Evolutionary conservation across 2,113 vertebrate genomes (phyloP).

Genomic region (Ptyas mucosa): DNA sequence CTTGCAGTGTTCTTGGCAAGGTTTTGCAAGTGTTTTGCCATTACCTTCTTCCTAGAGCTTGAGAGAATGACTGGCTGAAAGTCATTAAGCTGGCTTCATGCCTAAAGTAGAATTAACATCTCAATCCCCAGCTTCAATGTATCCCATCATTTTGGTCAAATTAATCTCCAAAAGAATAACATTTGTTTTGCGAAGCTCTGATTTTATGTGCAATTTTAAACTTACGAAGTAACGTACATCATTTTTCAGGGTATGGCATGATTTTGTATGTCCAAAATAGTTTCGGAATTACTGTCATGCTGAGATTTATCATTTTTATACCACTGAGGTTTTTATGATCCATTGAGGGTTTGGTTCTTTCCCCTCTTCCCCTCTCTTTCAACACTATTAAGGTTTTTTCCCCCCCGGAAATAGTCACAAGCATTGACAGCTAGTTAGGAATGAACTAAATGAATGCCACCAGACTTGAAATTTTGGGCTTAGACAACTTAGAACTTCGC

Average conservation of each 20-base stretch:
- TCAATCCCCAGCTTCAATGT: not conserved
- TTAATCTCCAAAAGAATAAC: not conserved
- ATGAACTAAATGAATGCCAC: too few relatives aligned
- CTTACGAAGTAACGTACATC: not conserved
- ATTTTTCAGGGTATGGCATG: not conserved
- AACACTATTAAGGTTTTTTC: not conserved
- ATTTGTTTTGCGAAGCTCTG: not conserved
- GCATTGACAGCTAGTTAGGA: not conserved
- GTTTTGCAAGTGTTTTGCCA: not conserved
- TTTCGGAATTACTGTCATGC: not conserved
- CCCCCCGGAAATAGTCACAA: not conserved
- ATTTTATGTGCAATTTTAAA: not conserved
- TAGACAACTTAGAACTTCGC: too few relatives aligned
- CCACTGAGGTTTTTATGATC: not conserved
- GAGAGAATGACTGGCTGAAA: not conserved
- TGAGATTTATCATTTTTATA: not conserved
- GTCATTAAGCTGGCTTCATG: not conserved
- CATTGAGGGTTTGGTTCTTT: not conserved
- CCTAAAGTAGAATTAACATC: not conserved
- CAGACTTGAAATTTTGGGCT: too few relatives aligned
- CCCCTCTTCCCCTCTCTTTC: not conserved
- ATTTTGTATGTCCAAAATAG: not conserved
- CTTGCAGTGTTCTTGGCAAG: not conserved
- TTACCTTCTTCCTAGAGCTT: not conserved
- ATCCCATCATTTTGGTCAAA: not conserved